These are phyloP conservation scores for Hypocryptadius cinnamomeus DNA, from an alignment of 2,113 vertebrate species.

Conservation along the genomic window DNA sequence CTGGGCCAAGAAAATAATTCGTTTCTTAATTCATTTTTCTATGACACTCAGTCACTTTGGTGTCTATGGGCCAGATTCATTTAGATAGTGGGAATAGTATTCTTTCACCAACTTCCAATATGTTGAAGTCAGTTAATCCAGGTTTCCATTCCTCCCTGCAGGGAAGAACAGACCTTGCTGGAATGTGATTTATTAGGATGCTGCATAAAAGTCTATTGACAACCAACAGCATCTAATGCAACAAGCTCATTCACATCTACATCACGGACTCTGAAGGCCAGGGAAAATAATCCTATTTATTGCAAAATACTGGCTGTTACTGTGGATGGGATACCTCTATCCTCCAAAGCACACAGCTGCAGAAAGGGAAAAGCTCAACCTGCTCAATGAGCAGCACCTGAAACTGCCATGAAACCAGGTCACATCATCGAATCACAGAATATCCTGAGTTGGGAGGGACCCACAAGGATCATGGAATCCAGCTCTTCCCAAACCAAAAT, in stretches of 20 bases:
- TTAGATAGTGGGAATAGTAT: neutral
- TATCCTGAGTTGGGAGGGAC: fast-evolving
- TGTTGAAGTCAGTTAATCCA: neutral
- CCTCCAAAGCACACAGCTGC: neutral
- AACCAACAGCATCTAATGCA: neutral
- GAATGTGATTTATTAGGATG: neutral
- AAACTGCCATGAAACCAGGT: neutral
- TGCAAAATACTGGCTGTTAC: neutral
- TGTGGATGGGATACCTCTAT: neutral
- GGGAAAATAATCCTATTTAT: neutral
- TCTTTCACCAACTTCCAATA: neutral
- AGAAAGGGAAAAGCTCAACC: neutral
- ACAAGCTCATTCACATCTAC: neutral
- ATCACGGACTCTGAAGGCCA: neutral
- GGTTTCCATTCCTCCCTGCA: neutral
- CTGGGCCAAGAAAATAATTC: neutral
- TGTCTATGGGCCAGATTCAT: neutral
- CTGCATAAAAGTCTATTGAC: neutral
- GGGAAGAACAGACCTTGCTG: neutral
- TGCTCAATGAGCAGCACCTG: neutral
- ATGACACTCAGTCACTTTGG: neutral
- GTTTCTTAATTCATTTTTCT: neutral
- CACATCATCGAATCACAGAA: neutral
- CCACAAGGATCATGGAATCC: neutral
- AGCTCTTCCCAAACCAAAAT: neutral